Percentiles rank a stretch among this genome's conserved stretches.
Evolutionary conservation across 2,113 vertebrate genomes (phyloP).

Genomic region (Emberiza fucata): DNA sequence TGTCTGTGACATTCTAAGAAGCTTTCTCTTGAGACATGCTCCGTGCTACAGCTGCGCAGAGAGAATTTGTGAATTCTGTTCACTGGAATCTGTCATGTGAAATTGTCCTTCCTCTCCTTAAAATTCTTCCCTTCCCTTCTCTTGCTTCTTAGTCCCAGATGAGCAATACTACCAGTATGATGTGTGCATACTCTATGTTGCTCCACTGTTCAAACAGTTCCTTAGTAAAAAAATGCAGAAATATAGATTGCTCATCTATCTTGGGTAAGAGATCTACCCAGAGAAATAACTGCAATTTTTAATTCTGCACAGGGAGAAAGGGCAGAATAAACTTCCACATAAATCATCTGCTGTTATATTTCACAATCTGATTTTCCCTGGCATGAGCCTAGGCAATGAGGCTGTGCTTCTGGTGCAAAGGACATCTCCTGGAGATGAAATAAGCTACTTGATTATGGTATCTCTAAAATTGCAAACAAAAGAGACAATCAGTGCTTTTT

Average conservation of each 20-base stretch:
- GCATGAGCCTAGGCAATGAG: background rate
- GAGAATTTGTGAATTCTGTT: background rate
- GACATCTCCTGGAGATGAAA: background rate
- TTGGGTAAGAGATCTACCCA: background rate
- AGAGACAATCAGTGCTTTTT: slow-evolving; percentile 25
- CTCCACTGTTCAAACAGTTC: background rate
- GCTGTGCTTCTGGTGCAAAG: background rate
- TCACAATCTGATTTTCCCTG: background rate
- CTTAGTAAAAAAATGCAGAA: background rate
- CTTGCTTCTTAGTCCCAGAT: background rate
- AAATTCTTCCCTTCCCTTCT: background rate
- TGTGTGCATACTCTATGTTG: background rate
- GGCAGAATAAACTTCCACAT: background rate
- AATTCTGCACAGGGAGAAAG: background rate
- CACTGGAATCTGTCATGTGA: background rate
- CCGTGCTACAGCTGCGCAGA: background rate
- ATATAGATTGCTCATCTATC: background rate
- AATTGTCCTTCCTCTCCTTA: background rate
- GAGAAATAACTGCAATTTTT: background rate
- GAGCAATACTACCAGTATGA: background rate
- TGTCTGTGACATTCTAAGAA: slow-evolving; percentile 14
- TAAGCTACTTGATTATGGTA: background rate
- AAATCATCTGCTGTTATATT: background rate
- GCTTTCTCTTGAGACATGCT: background rate
- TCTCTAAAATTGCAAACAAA: background rate